Evolutionary conservation across 2,113 vertebrate genomes (phyloP).

Genomic region (Lucifuga dentata): DNA sequence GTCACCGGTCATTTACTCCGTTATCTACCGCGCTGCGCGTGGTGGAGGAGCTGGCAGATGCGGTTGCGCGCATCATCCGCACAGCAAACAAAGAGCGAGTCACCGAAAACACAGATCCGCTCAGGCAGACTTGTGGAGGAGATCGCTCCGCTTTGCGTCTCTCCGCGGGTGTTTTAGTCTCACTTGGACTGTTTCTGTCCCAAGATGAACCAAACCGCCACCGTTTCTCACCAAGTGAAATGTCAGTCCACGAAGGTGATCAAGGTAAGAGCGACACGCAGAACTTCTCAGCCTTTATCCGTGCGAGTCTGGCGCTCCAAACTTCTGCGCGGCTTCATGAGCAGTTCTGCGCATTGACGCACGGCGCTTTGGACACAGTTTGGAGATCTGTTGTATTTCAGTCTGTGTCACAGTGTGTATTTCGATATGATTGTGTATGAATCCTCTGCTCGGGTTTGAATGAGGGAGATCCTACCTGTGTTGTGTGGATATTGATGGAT

Average conservation of each 20-base stretch:
- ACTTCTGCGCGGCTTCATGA: conserved; percentile 45
- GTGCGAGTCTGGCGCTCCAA: conserved; percentile 2
- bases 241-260: conserved; percentile 86
- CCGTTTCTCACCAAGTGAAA: conserved; percentile 90
- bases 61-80: conserved; percentile 51
- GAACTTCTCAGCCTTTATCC: too few species aligned
- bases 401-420: neutral
- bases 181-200: conserved; percentile 49
- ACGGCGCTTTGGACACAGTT: conserved; percentile 37
- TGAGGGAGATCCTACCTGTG: neutral
- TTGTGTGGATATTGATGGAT: conserved; percentile 16
- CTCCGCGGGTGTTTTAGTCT: conserved; percentile 1
- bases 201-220: conserved; percentile 92
- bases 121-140: conserved; percentile 7
- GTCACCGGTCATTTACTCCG: conserved; percentile 1
- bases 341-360: conserved; percentile 64
- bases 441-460: neutral
- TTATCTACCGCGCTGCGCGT: conserved; percentile 18
- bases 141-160: neutral
- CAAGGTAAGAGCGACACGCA: conserved; percentile 81
- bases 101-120: conserved; percentile 7
- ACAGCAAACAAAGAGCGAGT: conserved; percentile 25
- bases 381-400: neutral
- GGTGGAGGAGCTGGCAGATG: conserved; percentile 35
- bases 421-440: too few species aligned